phyloP scores from a whole-genome alignment of 2,113 vertebrate species.

The Aramus guarauna region DNA sequence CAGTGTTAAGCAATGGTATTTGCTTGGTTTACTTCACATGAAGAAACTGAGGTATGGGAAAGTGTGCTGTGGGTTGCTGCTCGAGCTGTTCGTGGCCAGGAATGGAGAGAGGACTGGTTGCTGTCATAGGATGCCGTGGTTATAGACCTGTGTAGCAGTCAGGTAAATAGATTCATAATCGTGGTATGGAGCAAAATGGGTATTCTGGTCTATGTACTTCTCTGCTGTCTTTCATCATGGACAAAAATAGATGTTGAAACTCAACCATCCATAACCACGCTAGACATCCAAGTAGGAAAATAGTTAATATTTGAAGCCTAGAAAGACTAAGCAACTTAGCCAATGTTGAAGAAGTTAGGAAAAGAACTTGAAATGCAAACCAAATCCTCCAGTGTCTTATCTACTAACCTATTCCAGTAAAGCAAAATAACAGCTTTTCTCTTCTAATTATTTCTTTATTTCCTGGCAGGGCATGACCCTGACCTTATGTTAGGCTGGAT shows the following conservation, averaged over 20 bases:
- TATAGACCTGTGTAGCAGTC: accelerated
- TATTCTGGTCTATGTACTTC: background rate
- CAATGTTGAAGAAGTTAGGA: background rate
- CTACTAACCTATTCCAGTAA: background rate
- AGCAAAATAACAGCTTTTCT: background rate
- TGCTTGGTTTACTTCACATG: background rate
- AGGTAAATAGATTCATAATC: background rate
- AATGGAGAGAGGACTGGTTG: background rate
- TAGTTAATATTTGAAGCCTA: background rate
- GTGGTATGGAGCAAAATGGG: background rate
- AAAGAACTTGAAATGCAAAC: background rate
- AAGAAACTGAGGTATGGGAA: background rate
- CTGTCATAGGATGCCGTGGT: background rate
- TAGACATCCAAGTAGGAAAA: background rate
- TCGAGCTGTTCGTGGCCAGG: background rate
- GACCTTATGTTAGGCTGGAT: background rate
- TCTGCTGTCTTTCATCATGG: background rate
- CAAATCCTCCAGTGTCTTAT: background rate
- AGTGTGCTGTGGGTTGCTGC: background rate
- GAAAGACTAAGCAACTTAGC: background rate
- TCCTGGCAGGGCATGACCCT: background rate
- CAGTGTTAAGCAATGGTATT: background rate
- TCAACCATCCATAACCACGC: background rate
- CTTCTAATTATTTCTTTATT: background rate
- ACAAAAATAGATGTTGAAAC: background rate